phyloP scores from a whole-genome alignment of 1,140 invertebrate genomes.

The Anagrus nilaparvatae region DNA sequence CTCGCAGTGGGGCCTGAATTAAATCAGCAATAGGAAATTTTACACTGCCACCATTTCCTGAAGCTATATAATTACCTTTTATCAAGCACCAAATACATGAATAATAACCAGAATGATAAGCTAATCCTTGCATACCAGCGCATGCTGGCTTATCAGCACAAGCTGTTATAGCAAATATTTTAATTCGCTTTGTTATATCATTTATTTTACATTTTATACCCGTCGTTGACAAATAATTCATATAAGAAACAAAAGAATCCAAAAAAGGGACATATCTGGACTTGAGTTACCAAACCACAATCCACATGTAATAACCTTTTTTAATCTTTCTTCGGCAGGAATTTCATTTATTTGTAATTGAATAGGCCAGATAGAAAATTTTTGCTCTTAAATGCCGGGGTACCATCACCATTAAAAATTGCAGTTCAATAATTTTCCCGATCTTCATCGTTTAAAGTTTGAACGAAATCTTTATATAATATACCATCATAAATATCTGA shows the following conservation, averaged over 20 bases:
- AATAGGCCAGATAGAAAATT: conserved; percentile 4
- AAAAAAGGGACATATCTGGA: conserved; percentile 6
- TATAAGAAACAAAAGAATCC: not conserved
- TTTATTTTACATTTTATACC: conserved; percentile 1
- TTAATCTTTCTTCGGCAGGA: conserved; percentile 9
- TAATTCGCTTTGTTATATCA: not conserved
- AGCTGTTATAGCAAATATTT: conserved; percentile 7
- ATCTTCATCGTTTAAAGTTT: not conserved
- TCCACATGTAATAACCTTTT: not conserved
- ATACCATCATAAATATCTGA: conserved; percentile 11
- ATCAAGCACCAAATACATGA: conserved; percentile 10
- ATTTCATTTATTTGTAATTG: conserved; percentile 13
- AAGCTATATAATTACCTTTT: conserved; percentile 5
- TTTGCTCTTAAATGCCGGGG: conserved; percentile 7
- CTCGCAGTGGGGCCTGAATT: too few species aligned
- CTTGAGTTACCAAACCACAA: conserved; percentile 9
- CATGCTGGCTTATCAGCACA: too few species aligned
- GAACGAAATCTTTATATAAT: conserved; percentile 7
- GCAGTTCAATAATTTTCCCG: conserved; percentile 3
- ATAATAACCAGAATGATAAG: too few species aligned
- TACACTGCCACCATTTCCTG: not conserved
- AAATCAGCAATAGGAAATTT: conserved; percentile 11
- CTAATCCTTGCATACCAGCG: too few species aligned
- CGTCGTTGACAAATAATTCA: not conserved
- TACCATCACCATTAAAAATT: conserved; percentile 11